Evolutionary conservation across 2,888 invertebrate genomes (phyloP).

Genomic region (Trissoscelio sp.): DNA sequence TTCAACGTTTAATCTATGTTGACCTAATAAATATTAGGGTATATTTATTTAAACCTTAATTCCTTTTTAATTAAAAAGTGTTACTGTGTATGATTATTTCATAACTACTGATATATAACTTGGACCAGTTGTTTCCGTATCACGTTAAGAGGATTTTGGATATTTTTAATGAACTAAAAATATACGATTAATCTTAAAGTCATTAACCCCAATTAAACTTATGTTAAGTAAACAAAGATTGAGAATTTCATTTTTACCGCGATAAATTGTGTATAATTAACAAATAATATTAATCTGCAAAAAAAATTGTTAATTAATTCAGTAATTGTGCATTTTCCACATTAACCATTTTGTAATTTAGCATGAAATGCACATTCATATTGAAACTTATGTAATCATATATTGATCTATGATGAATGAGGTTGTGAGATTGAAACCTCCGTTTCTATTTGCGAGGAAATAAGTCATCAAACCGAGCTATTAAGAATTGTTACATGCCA

Average conservation of each 20-base stretch:
- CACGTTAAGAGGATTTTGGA: slow-evolving; percentile 10
- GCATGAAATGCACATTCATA: no score
- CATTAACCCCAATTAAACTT: slow-evolving; percentile 41
- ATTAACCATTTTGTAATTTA: no score
- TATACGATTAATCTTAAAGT: slow-evolving; percentile 22
- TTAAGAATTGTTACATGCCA: slow-evolving; percentile 34
- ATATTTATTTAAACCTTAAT: no score
- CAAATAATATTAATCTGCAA: neutral
- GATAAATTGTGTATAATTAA: slow-evolving; percentile 23
- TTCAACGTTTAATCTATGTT: no score
- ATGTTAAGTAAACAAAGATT: slow-evolving; percentile 13
- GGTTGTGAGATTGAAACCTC: slow-evolving; percentile 7
- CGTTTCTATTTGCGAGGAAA: slow-evolving; percentile 20
- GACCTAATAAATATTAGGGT: no score
- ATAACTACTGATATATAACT: neutral
- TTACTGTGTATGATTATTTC: no score
- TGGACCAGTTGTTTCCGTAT: slow-evolving; percentile 31
- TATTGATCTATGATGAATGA: slow-evolving; percentile 4
- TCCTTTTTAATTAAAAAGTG: neutral
- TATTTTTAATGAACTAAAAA: slow-evolving; percentile 36
- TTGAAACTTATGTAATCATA: slow-evolving; percentile 12
- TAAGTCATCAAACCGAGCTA: slow-evolving; percentile 29
- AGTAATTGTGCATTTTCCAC: no score
- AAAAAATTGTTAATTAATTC: neutral
- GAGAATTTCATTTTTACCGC: neutral